Base-by-base conservation (phyloP, 2,113 vertebrate species). In the Onychorhynchus coronatus region DNA sequence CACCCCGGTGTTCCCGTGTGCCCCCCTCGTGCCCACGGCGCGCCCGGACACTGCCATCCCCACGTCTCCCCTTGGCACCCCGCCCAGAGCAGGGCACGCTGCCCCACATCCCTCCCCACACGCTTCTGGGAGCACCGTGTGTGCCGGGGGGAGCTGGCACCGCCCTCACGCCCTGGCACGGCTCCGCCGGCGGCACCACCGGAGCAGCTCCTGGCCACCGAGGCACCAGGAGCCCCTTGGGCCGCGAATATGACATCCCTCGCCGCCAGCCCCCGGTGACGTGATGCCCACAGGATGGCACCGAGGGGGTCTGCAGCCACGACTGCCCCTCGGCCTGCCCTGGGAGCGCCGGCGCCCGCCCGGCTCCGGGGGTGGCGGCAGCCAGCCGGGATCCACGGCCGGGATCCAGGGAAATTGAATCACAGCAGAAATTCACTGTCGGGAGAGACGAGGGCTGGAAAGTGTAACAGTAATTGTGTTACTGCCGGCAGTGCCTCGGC, bases 301-400 rank as follows among this genome's bases (percentile, higher is more conserved):
- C 63, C 0, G 4, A 13, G 28, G 23, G 23, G 2, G 33, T 58
- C 56, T 63, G 74, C 0, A 1, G 16, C 17, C 33, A 0, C 0
- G 1, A 47, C 14, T 35, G 68, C 74, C 82, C 74, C 66, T 85
- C 58, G 31, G 71, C 70, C 61, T 81, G 62, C 28, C 22, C 3
- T 1, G 70, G 71, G 58, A 66, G 63, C 2, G 1, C 83, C 78
- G 9, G 50, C 7, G 17, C 35, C 84, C 14, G 21, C 20, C 27
- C 1, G 24, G 90, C 95, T 68, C 58, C 23, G 0, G 30, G 80
- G 59, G 30, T 33, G 91, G 92, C 86, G 50, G 79, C 95, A 83
- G 95, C 42, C 88, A 25, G 88, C 66, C 67, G 31, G 37, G 23
- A 63, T 18, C 39, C 5, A 5, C 6, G 6, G 75, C 50, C 27